These are phyloP conservation scores for Otolemur crassicaudatus DNA, from an alignment of 2,797 vertebrate species.

Conservation along the genomic window DNA sequence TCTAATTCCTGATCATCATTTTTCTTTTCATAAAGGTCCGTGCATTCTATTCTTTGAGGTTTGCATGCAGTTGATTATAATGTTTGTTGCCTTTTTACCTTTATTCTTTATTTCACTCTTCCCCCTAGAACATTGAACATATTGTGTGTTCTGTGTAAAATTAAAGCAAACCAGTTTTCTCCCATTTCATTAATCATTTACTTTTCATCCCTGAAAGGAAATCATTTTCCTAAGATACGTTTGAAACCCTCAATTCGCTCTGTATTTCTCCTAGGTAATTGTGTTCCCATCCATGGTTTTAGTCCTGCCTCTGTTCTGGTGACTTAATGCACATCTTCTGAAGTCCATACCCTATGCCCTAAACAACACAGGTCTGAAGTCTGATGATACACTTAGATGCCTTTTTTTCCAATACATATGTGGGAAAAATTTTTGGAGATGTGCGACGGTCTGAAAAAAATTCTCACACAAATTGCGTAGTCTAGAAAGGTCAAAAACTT, in stretches of 20 bases:
- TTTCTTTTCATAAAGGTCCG: not conserved
- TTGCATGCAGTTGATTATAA: not conserved
- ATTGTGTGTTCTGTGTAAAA: not conserved
- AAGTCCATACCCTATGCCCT: not conserved
- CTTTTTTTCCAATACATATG: not conserved
- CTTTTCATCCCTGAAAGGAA: not conserved
- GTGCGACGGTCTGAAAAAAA: not conserved
- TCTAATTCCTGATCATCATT: not conserved
- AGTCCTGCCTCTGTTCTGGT: not conserved
- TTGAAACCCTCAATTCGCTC: not conserved
- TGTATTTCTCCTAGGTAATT: not conserved
- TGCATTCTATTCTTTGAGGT: not conserved
- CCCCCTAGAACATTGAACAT: not conserved
- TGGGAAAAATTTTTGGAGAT: not conserved
- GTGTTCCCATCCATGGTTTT: not conserved
- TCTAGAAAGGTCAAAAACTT: not conserved
- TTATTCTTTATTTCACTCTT: constrained; percentile 14
- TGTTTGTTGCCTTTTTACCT: not conserved
- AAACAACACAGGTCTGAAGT: not conserved
- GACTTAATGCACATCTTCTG: not conserved
- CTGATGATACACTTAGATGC: not conserved
- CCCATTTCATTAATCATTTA: not conserved
- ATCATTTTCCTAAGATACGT: not conserved
- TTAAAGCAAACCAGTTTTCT: not conserved
- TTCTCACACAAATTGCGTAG: not conserved